Evolutionary conservation across 2,888 invertebrate species (phyloP).

Genomic region (Mythimna lalbum): DNA sequence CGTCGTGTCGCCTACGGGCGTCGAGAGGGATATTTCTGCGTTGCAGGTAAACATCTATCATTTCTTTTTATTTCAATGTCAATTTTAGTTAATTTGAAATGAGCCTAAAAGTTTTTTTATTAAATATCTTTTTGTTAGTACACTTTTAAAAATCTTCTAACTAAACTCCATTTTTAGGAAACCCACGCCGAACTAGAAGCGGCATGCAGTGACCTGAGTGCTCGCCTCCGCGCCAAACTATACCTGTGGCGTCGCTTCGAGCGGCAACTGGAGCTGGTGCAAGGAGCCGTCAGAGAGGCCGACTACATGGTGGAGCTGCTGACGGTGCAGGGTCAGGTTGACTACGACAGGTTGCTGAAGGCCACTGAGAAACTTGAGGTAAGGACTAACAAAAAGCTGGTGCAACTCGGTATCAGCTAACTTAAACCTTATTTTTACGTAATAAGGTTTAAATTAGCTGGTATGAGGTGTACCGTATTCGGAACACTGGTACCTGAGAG

Average conservation of each 20-base stretch:
- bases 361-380: conserved; percentile 97
- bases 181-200: conserved; percentile 93
- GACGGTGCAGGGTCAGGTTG: conserved; percentile 95
- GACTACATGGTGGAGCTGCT: conserved; percentile 97
- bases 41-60: conserved; percentile 75
- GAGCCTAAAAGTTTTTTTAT: too few relatives aligned
- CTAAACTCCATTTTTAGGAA: conserved; percentile 87
- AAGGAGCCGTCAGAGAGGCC: conserved; percentile 95
- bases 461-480: too few relatives aligned
- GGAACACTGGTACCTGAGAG: too few relatives aligned
- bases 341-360: conserved; percentile 95
- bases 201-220: conserved; percentile 92
- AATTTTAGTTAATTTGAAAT: too few relatives aligned
- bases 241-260: conserved; percentile 95
- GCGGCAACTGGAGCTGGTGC: conserved; percentile 94
- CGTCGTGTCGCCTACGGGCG: conserved; percentile 94
- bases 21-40: conserved; percentile 94
- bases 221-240: conserved; percentile 92
- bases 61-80: neutral
- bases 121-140: too few relatives aligned
- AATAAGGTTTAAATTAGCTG: too few relatives aligned
- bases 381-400: conserved; percentile 10
- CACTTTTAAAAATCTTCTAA: conserved; percentile 1
- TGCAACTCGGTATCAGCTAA: too few relatives aligned
- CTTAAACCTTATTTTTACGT: too few relatives aligned